phyloP scores from a whole-genome alignment of 2,113 vertebrate species.

The Colossoma macropomum region DNA sequence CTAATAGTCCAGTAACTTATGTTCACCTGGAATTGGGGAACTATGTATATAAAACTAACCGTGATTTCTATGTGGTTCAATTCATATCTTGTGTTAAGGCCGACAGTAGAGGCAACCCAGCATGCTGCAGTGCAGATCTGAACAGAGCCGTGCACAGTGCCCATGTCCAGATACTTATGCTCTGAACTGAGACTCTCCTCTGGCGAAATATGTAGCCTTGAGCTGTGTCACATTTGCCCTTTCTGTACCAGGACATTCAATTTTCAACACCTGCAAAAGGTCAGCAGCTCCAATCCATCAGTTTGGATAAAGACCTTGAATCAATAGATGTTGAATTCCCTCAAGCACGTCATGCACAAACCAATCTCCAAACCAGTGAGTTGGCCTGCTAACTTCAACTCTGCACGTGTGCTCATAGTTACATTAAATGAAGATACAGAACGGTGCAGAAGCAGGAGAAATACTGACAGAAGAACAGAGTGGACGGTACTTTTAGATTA shows the following conservation, averaged over 20 bases:
- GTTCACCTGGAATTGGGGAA: too few species aligned
- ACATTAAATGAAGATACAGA: neutral
- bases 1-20: too few species aligned
- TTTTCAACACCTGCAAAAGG: slow-evolving; percentile 37
- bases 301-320: slow-evolving; percentile 40
- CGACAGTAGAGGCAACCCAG: too few species aligned
- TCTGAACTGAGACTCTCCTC: neutral
- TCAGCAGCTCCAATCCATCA: slow-evolving; percentile 34
- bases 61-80: too few species aligned
- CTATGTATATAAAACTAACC: too few species aligned
- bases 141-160: neutral
- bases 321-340: neutral
- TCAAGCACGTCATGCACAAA: neutral
- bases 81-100: too few species aligned
- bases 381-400: neutral
- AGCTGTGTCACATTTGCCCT: slow-evolving; percentile 14
- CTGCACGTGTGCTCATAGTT: neutral
- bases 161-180: neutral
- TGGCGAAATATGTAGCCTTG: slow-evolving; percentile 43
- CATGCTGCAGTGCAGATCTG: neutral
- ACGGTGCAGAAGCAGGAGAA: neutral
- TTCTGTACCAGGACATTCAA: slow-evolving; percentile 43
- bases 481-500: neutral
- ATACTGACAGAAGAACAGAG: neutral
- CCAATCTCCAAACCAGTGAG: neutral